Evolutionary conservation across 2,888 invertebrate species (phyloP), one percentile per base, ranked within the genome.

Genomic region (Phoenoteleia sp.): DNA sequence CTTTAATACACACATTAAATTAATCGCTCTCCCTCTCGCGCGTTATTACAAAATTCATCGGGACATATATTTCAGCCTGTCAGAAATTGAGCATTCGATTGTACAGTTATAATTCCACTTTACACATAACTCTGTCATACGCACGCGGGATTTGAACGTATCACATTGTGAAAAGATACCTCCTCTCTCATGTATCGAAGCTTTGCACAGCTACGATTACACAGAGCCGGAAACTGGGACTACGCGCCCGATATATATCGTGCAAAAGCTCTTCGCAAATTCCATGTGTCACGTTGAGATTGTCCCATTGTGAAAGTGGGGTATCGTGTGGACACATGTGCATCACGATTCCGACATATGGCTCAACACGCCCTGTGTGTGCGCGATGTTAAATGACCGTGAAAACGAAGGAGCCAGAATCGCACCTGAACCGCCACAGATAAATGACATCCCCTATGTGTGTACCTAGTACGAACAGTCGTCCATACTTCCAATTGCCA

Each of bases 321-420:
- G 64, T 58, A 83, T 42, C 69, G 75, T 33, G 69, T 67, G 83
- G 83, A 84, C 83, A 84, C 83, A 84, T 84, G 83, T 84, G 83
- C 75, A 64, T 84, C 79, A 79, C 47, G 60, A 84, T 79, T 75
- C 69, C 83, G 79, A 75, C 83, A 84, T 84, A 84, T 84, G 83
- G 81, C 64, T 56, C 69, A 67, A 75, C 74, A 75, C 60, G 74
- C 58, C 74, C 60, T 54, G 42, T 77, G 33, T 64, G 33, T 52
- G 71, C 69, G 66, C 66, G 67, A 67, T 83, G 79, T 62, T 83
- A 83, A 79, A 83, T 74, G 79, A 79, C 74, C 83, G 83, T 84
- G 83, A 79, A 82, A 84, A 75, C 79, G 79, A 77, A 79, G 83
- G 83, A 84, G 47, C 69, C 39, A 45, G 67, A 62, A 21, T 83